Base-by-base conservation (phyloP, 1,140 invertebrate genomes). In the Hetaerina americana region DNA sequence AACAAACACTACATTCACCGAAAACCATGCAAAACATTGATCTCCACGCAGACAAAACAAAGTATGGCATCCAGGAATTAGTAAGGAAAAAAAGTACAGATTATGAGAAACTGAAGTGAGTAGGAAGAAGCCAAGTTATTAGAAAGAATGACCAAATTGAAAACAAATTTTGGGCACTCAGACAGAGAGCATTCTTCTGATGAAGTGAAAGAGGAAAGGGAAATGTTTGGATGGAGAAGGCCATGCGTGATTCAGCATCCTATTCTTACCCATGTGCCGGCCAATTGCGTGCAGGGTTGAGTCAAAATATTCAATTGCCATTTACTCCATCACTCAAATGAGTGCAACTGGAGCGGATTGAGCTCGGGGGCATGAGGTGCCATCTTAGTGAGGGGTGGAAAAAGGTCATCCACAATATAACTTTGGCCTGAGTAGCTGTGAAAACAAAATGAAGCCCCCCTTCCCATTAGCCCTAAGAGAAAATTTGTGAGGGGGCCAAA, bases 401-500 rank as follows among this genome's bases (percentile, higher is more conserved):
- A 95, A 81, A 93, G 89, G 82, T 94, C 92, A 89, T 94, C 91
- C 84, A 94, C 91, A 83, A 92, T 90, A 85, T 89, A 85, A 86
- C 91, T 92, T 86, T 94, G 92, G 86, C 91, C 90, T 84, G 89
- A 86, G 87, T 95, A 95, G 87, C 92, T 94, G 40, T 57, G 91
- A 78, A 89, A 89, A 82, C 77, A 83, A 78, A 83, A 82, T 82
- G 76, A 82, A 79, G 76, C 76, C 40, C 15, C 40, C 40, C 3
- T n/a, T 57, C 40, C 22, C 40, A 57, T 57, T 57, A 57, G 40
- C 40, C 22, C 40, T 18, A n/a, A n/a, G n/a, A n/a, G n/a, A n/a
- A n/a, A n/a, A n/a, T n/a, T n/a, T n/a, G n/a, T n/a, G n/a, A n/a
- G n/a, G n/a, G n/a, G n/a, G n/a, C n/a, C n/a, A n/a, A n/a, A n/a